A percentile compares a stretch with the other conserved stretches of the same genome.
Conservation (phyloP, 2,888 invertebrate species). For the Hyalella azteca region DNA sequence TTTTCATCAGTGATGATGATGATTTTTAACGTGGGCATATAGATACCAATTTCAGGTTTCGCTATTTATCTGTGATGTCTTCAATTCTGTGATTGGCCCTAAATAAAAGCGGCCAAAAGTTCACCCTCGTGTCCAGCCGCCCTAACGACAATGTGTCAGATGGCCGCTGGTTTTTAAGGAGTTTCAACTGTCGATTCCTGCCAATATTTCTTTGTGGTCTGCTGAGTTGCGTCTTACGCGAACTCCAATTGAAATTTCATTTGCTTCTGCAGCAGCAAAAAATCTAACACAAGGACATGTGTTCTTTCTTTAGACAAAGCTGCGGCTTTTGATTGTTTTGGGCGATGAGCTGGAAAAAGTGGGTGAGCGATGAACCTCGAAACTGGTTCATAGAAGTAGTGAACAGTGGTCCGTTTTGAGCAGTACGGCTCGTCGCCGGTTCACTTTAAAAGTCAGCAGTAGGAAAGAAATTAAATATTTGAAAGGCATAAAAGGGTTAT, state of each 20-base stretch:
- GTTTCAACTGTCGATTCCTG: background rate
- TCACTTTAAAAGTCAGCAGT: too few species aligned
- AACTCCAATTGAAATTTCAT: constrained; percentile 33
- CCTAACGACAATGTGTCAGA: constrained; percentile 1
- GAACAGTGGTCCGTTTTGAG: too few species aligned
- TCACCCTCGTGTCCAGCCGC: background rate
- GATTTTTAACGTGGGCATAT: too few species aligned
- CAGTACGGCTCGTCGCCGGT: too few species aligned
- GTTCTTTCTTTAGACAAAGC: background rate
- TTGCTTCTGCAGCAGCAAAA: constrained; percentile 3
- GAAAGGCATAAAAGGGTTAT: too few species aligned
- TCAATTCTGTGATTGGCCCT: too few species aligned
- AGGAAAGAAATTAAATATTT: too few species aligned
- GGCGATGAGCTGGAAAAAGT: background rate
- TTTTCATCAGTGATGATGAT: too few species aligned
- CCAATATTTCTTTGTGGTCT: constrained; percentile 10
- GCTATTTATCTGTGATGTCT: too few species aligned
- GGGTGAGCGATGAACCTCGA: too few species aligned
- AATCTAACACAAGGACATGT: background rate
- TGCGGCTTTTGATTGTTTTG: background rate
- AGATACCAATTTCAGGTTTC: too few species aligned
- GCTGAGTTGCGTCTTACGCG: background rate
- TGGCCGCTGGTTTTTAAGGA: background rate
- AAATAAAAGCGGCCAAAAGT: background rate
- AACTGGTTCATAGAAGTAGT: too few species aligned